Conservation (phyloP, 2,113 vertebrate genomes). For the Benitochromis conjunctus region DNA sequence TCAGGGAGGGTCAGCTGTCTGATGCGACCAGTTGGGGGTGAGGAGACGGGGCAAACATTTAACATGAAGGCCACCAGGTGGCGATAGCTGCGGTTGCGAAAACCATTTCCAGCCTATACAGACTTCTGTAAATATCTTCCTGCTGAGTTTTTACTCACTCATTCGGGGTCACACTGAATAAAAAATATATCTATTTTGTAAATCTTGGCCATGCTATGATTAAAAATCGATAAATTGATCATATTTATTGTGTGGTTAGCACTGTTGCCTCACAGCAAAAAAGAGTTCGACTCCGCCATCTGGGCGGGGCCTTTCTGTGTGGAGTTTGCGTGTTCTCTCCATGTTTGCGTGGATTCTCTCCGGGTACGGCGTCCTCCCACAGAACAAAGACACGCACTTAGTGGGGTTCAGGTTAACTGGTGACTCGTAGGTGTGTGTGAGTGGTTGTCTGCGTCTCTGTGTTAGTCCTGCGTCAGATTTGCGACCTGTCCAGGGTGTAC, state of each 20-base stretch:
- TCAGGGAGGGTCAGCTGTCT: background rate
- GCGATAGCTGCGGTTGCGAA: background rate
- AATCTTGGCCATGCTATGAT: background rate
- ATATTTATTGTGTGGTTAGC: background rate
- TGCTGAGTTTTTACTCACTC: background rate
- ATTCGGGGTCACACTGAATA: background rate
- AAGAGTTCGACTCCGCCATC: background rate
- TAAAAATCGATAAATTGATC: background rate
- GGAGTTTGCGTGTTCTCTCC: background rate
- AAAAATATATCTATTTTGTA: fast-evolving
- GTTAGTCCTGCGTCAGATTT: background rate
- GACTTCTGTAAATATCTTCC: background rate
- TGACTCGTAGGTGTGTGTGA: background rate
- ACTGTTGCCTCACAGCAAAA: background rate
- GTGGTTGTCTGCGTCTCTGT: background rate
- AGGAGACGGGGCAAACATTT: background rate
- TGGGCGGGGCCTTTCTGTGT: background rate
- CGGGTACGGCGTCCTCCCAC: background rate
- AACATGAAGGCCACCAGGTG: background rate
- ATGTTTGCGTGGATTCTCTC: background rate
- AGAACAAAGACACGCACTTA: background rate
- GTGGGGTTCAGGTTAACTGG: background rate
- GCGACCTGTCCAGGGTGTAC: background rate
- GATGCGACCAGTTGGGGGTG: background rate
- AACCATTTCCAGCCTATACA: background rate